Percentiles rank a stretch among this genome's conserved stretches.
These are phyloP conservation scores for Avahi laniger DNA, from an alignment of 2,797 vertebrate species.

Conservation along the genomic window DNA sequence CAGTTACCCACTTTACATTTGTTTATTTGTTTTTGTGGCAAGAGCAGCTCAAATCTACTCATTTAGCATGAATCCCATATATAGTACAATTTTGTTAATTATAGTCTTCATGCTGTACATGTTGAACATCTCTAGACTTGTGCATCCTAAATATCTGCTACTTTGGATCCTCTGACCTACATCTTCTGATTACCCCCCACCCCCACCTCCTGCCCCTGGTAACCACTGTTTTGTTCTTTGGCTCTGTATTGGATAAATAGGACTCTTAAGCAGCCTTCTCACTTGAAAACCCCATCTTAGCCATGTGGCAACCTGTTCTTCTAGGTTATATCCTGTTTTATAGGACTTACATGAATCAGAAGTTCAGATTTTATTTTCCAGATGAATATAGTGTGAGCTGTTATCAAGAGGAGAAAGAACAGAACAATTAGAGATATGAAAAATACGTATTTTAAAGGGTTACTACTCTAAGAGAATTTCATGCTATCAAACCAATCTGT, in stretches of 20 bases:
- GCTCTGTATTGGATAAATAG: background rate
- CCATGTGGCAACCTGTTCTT: background rate
- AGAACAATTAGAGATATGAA: background rate
- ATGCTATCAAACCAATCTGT: background rate
- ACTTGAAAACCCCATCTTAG: background rate
- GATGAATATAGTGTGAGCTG: conserved; percentile 29
- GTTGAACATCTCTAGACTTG: background rate
- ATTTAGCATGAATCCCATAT: background rate
- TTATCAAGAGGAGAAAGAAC: background rate
- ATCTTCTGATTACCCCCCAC: background rate
- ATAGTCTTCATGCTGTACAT: background rate
- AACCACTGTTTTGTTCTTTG: background rate
- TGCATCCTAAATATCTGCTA: background rate
- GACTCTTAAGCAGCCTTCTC: background rate
- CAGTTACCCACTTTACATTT: background rate
- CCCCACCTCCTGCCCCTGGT: background rate
- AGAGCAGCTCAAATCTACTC: background rate
- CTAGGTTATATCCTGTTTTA: conserved; percentile 29
- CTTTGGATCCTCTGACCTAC: background rate
- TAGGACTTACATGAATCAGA: conserved; percentile 33
- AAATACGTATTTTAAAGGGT: background rate
- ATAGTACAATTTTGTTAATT: background rate
- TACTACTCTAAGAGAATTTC: background rate
- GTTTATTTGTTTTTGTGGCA: background rate
- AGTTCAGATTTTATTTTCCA: conserved; percentile 48